Conservation (phyloP, 2,113 vertebrate species). For the Microtus montanus region DNA sequence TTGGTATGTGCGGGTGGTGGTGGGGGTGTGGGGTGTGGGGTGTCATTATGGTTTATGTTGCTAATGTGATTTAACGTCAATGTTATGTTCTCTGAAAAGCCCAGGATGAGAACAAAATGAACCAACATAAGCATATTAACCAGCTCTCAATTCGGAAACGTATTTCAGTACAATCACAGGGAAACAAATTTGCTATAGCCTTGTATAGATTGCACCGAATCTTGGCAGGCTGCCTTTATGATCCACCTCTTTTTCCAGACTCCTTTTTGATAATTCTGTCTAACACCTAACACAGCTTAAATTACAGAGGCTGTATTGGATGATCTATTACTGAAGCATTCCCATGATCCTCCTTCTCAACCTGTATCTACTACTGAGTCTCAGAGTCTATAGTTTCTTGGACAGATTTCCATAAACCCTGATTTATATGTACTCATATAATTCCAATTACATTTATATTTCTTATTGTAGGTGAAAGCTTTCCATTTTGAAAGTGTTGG, state of each 20-base stretch:
- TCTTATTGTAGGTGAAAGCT: slow-evolving; percentile 41
- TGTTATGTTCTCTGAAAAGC: slow-evolving; percentile 32
- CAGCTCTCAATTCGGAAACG: slow-evolving; percentile 17
- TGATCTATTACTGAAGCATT: slow-evolving; percentile 28
- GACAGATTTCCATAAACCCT: slow-evolving; percentile 49
- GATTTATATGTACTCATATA: slow-evolving; percentile 31
- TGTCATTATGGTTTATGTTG: slow-evolving; percentile 42
- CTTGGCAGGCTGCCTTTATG: not conserved
- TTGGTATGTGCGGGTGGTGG: not conserved
- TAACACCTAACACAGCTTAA: slow-evolving; percentile 53
- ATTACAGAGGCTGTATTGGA: not conserved
- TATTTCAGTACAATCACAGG: slow-evolving; percentile 29
- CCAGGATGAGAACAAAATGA: slow-evolving; percentile 34
- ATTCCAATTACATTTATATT: slow-evolving; percentile 53
- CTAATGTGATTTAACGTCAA: slow-evolving; percentile 56
- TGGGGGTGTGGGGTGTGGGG: rapidly evolving
- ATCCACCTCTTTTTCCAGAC: not conserved
- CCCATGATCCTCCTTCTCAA: not conserved
- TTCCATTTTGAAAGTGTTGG: slow-evolving; percentile 47
- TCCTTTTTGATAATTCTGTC: slow-evolving; percentile 19
- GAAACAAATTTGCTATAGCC: not conserved
- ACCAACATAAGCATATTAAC: not conserved
- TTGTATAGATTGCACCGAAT: not conserved
- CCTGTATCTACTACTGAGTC: not conserved
- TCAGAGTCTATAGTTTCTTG: slow-evolving; percentile 2